Base-by-base conservation (phyloP, 2,113 vertebrate species). In the Spheniscus mendiculus region DNA sequence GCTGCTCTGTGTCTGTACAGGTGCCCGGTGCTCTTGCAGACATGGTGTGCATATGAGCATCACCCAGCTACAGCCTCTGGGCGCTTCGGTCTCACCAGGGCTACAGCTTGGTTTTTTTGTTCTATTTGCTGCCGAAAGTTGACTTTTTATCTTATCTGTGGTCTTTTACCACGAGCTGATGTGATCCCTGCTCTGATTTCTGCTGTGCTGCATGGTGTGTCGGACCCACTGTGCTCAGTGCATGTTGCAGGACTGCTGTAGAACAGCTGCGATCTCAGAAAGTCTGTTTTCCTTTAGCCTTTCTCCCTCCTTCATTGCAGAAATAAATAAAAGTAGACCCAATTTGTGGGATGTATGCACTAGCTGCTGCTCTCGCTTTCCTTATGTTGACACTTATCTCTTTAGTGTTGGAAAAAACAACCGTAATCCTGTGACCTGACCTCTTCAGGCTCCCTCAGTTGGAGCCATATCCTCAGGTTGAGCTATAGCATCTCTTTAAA, bases 321-420 rank as follows among this genome's bases (percentile, higher is more conserved):
- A 30, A 65, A 69, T 5, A 15, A 61, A 34, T 5, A 5, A 19
- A 67, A 45, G 32, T 29, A 30, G 71, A 71, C 38, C 23, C 0
- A 0, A 21, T 78, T 4, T 0, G n/a, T 52, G 30, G 6, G 1
- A 11, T 1, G 2, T 2, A 6, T 3, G 32, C 4, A 1, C 12
- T 72, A 22, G 23, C 61, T 55, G 71, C 87, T 73, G 71, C 55
- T 73, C 59, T 19, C 6, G 20, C 21, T 44, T 44, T 66, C 52
- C 42, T 74, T 7, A 2, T 0, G 11, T 38, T 9, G 15, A 2
- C 10, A 2, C 19, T 76, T 27, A 10, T 2, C 49, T 78, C 52
- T 49, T 8, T 10, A 66, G 42, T 30, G 19, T 3, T n/a, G 2
- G 3, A 30, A 58, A 69, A 87, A n/a, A 3, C 32, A 36, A 9